Conservation (phyloP, 2,113 vertebrate species). For the Hydrolagus affinis region DNA sequence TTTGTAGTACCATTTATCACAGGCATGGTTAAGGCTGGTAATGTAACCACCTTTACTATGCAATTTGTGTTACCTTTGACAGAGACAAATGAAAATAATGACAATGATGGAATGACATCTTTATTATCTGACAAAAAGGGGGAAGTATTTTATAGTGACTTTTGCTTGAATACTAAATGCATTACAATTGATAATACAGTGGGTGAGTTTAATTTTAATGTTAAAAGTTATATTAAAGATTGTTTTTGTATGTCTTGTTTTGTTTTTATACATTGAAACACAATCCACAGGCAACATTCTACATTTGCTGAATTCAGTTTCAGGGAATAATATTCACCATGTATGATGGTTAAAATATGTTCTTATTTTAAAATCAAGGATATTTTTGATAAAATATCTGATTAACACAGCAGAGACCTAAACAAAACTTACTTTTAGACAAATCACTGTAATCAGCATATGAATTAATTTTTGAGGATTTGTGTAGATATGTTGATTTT, state of each 20-base stretch:
- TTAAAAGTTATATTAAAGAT: background rate
- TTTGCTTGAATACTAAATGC: background rate
- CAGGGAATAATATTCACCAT: background rate
- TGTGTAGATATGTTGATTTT: background rate
- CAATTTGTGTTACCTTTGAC: background rate
- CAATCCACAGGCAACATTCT: background rate
- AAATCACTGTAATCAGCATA: background rate
- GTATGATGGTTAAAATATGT: background rate
- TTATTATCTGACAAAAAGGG: background rate
- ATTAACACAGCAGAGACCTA: background rate
- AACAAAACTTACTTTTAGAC: background rate
- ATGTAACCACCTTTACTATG: background rate
- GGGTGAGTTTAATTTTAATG: background rate
- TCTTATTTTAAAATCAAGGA: background rate
- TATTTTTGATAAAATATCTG: background rate
- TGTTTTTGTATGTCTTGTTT: background rate
- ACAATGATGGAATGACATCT: too few species aligned
- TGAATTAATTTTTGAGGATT: slow-evolving; percentile 6
- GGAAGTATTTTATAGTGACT: background rate
- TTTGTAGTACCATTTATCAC: background rate
- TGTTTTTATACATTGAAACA: background rate
- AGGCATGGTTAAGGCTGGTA: too few species aligned
- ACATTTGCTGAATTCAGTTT: slow-evolving; percentile 1
- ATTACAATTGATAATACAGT: background rate
- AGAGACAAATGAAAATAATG: background rate